Percentiles rank a stretch among this genome's conserved stretches.
Evolutionary conservation across 2,797 vertebrate species (phyloP).

Genomic region (Nasua narica): DNA sequence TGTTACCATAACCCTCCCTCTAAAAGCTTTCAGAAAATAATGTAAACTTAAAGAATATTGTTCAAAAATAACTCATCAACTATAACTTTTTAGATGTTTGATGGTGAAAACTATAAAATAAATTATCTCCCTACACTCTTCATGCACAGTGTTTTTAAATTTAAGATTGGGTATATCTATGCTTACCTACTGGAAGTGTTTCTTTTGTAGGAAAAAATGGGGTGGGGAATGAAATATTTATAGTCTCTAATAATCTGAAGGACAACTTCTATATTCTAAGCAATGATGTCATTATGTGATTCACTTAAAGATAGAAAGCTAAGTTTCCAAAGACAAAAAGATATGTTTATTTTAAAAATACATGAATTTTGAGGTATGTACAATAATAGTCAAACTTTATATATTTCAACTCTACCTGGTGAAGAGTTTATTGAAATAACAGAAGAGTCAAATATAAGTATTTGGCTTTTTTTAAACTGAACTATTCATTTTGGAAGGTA

Average conservation of each 20-base stretch:
- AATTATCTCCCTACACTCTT: not conserved
- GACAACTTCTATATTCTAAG: not conserved
- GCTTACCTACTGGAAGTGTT: not conserved
- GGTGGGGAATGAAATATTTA: not conserved
- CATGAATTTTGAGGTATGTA: not conserved
- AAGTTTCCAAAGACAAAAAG: slow-evolving; percentile 1
- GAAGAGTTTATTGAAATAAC: not conserved
- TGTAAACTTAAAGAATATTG: not conserved
- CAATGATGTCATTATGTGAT: not conserved
- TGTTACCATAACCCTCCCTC: not conserved
- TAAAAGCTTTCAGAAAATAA: not conserved
- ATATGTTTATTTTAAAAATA: not conserved
- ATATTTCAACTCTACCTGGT: not conserved
- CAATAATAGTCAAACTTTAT: not conserved
- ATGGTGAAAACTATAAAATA: not conserved
- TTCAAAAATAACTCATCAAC: not conserved
- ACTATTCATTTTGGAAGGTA: not conserved
- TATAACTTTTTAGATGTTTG: not conserved
- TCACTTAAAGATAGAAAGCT: not conserved
- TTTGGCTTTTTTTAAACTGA: not conserved
- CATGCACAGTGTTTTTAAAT: not conserved
- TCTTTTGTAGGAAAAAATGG: not conserved
- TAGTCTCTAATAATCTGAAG: not conserved
- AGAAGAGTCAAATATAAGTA: not conserved
- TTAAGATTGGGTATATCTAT: not conserved